These are phyloP conservation scores for Drosophila helvetica DNA, from an alignment of 2,888 invertebrate genomes.

Conservation along the genomic window DNA sequence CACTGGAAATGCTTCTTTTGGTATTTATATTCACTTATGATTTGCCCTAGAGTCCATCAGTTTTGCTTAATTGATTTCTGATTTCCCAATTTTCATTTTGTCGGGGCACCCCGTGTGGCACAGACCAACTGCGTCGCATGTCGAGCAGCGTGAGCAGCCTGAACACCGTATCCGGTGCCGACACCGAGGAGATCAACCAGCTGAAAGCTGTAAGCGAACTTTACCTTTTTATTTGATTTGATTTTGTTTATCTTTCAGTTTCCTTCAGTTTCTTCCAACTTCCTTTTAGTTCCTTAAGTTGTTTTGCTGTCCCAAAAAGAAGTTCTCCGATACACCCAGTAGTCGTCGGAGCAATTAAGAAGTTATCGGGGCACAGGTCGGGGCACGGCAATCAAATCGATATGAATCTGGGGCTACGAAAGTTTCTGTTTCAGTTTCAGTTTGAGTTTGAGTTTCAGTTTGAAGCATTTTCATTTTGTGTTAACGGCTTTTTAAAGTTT, in stretches of 20 bases:
- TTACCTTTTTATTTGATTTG: constrained; percentile 40
- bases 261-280: no score
- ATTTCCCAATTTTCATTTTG: constrained; percentile 28
- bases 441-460: constrained; percentile 1
- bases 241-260: constrained; percentile 17
- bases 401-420: constrained; percentile 1
- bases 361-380: neutral
- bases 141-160: constrained; percentile 66
- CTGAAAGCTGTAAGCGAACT: constrained; percentile 84
- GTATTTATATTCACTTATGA: constrained; percentile 70
- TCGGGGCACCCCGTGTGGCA: no score
- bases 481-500: constrained; percentile 23
- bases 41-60: constrained; percentile 35
- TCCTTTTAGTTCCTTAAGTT: neutral
- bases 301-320: neutral
- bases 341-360: constrained; percentile 24
- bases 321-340: neutral
- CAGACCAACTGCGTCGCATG: constrained; percentile 84
- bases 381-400: constrained; percentile 23
- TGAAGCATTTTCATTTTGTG: constrained; percentile 1
- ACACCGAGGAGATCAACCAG: constrained; percentile 83
- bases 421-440: constrained; percentile 7
- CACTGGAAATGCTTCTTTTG: constrained; percentile 79
- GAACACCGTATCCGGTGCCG: constrained; percentile 67
- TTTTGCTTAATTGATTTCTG: constrained; percentile 38